A percentile compares a stretch with the other conserved stretches of the same genome.
phyloP scores from a whole-genome alignment of 2,113 vertebrate genomes.

The Benitochromis conjunctus region DNA sequence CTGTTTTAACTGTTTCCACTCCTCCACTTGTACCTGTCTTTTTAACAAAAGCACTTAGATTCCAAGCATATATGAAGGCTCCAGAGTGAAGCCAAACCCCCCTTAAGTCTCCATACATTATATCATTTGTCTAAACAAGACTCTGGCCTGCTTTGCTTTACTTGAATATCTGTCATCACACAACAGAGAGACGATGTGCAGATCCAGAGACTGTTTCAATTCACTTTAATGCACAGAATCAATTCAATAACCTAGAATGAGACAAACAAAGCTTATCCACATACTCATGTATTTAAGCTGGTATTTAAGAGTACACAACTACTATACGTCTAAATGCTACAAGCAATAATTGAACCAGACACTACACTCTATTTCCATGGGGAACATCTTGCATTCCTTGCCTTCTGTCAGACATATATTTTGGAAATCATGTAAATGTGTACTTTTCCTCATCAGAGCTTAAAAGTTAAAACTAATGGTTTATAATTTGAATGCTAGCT shows the following conservation, averaged over 20 bases:
- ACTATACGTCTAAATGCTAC: neutral
- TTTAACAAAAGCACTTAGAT: neutral
- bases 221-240: neutral
- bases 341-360: neutral
- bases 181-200: conserved; percentile 31
- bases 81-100: conserved; percentile 1
- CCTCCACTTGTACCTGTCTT: neutral
- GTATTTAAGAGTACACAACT: neutral
- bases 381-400: neutral
- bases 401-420: neutral
- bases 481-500: neutral
- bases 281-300: too few species aligned
- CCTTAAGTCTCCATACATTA: neutral
- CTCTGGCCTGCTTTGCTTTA: conserved; percentile 19
- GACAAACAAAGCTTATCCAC: neutral
- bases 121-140: conserved; percentile 41
- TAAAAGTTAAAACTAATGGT: neutral
- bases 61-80: neutral
- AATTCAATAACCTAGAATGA: neutral
- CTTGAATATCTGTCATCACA: conserved; percentile 20
- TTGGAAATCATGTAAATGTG: neutral
- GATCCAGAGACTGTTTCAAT: neutral
- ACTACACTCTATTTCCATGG: neutral
- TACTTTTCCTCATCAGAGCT: neutral
- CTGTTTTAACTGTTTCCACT: neutral